A percentile compares a stretch with the other conserved stretches of the same genome.
These are phyloP conservation scores for Tragulus kanchil DNA, from an alignment of 2,113 vertebrate genomes.

Conservation along the genomic window DNA sequence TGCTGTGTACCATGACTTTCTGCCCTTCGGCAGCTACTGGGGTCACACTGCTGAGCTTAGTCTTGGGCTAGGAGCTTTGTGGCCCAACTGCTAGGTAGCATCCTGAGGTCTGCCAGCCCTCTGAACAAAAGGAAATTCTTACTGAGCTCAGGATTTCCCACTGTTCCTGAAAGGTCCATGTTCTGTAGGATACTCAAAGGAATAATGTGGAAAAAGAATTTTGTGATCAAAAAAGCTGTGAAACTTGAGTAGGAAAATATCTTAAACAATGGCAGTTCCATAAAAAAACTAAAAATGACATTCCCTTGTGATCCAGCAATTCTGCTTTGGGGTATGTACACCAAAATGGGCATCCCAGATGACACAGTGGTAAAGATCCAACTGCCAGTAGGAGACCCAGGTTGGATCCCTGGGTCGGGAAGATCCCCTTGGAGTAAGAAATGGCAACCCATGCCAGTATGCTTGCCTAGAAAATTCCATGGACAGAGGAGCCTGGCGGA, in stretches of 20 bases:
- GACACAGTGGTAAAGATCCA: background rate
- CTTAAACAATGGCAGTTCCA: background rate
- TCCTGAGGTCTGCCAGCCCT: background rate
- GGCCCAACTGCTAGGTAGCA: background rate
- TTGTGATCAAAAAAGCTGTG: background rate
- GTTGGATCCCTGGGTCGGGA: background rate
- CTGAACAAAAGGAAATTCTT: background rate
- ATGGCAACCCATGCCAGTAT: background rate
- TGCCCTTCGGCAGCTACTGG: background rate
- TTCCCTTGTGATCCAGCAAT: background rate
- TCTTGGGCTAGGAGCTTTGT: background rate
- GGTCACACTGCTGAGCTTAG: background rate
- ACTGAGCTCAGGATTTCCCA: background rate
- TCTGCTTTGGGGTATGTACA: background rate
- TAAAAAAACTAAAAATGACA: background rate
- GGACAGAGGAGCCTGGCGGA: background rate
- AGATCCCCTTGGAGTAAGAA: background rate
- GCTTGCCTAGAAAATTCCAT: background rate
- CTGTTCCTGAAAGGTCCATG: background rate
- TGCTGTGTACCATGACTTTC: background rate
- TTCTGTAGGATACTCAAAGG: background rate
- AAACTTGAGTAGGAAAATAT: constrained; percentile 32
- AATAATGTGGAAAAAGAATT: constrained; percentile 9
- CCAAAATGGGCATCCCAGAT: background rate
- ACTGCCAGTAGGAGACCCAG: background rate